Conservation (phyloP, 2,888 invertebrate genomes). For the Papilio protenor region DNA sequence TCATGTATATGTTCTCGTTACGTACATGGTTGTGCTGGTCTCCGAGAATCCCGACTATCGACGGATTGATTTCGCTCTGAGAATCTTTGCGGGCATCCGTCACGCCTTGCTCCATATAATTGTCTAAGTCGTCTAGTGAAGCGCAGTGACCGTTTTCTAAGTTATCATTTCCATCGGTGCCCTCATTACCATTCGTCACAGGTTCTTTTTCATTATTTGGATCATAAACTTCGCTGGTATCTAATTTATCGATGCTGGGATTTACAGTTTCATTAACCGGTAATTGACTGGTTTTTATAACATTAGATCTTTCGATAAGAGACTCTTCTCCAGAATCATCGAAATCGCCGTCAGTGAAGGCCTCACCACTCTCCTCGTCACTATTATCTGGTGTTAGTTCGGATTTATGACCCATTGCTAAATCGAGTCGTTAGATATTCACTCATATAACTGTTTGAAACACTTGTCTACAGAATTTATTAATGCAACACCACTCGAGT, state of each 20-base stretch:
- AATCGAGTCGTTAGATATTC: conserved; percentile 17
- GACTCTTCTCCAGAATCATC: conserved; percentile 74
- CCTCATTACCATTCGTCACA: conserved; percentile 45
- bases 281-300: conserved; percentile 54
- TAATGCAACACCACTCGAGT: conserved; percentile 53
- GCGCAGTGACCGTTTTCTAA: conserved; percentile 27
- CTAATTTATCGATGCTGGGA: conserved; percentile 45
- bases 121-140: conserved; percentile 32
- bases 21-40: conserved; percentile 82
- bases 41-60: conserved; percentile 82
- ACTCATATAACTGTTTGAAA: conserved; percentile 55
- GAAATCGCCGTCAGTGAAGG: conserved; percentile 79
- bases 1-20: conserved; percentile 49
- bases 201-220: conserved; percentile 42
- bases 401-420: conserved; percentile 69
- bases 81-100: conserved; percentile 67
- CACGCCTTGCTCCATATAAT: conserved; percentile 51
- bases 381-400: conserved; percentile 73
- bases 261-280: conserved; percentile 74
- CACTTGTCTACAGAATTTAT: conserved; percentile 46
- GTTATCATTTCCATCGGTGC: conserved; percentile 14
- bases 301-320: conserved; percentile 58
- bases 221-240: conserved; percentile 9
- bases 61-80: conserved; percentile 75
- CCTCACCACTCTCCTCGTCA: conserved; percentile 76